phyloP scores from a whole-genome alignment of 2,888 invertebrate species.

The Brachylomia viminalis region DNA sequence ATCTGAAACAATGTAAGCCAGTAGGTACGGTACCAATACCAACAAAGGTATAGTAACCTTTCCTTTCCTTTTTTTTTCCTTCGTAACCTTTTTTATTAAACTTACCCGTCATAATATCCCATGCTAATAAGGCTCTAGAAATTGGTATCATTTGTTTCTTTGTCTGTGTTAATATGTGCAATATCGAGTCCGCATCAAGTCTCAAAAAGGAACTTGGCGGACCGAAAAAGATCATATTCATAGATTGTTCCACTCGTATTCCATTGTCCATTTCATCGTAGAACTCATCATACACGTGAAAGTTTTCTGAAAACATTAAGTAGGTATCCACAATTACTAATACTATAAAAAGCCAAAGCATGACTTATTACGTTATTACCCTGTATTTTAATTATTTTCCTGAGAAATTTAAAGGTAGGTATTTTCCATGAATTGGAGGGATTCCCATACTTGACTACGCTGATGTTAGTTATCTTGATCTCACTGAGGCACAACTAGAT shows the following conservation, averaged over 20 bases:
- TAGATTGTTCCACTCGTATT: conserved; percentile 77
- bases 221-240: conserved; percentile 86
- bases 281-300: conserved; percentile 79
- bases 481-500: too few relatives aligned
- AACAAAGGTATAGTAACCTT: background rate
- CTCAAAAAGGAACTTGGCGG: conserved; percentile 83
- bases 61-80: too few relatives aligned
- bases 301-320: conserved; percentile 71
- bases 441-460: too few relatives aligned
- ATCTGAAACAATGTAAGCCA: conserved; percentile 73
- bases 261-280: conserved; percentile 84
- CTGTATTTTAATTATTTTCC: background rate
- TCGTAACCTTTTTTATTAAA: background rate
- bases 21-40: background rate
- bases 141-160: conserved; percentile 82
- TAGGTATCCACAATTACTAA: background rate
- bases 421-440: background rate
- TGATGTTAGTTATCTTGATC: too few relatives aligned
- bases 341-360: background rate
- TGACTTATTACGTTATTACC: background rate
- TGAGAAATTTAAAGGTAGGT: background rate
- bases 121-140: conserved; percentile 80
- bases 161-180: conserved; percentile 81
- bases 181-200: conserved; percentile 83
- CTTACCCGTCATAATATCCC: conserved; percentile 87